Evolutionary conservation across 2,797 vertebrate genomes (phyloP), one percentile per base, ranked within the genome.

Genomic region (Sebastolobus altivelis): DNA sequence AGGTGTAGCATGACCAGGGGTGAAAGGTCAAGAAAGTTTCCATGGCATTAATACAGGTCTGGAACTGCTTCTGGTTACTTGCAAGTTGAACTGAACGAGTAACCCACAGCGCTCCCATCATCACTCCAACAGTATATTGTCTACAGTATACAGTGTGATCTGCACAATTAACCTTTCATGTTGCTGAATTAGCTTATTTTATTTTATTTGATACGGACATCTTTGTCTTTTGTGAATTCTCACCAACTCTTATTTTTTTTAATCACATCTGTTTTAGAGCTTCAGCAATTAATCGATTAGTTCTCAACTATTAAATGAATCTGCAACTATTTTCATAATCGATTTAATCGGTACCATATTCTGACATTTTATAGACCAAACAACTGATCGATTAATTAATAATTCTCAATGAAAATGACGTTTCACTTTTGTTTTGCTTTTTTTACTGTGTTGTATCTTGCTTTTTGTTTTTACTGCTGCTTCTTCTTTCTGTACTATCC

Each of bases 1-100:
- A 94, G 92, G 90, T 94, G 93, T 81, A 89, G 81, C 79, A 77
- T 37, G 29, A 78, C 76, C 65, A 67, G 46, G 60, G 87, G 81
- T 82, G 29, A 88, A 85, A 87, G 83, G 89, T 87, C 88, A 82
- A 56, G 37, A 60, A 70, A 20, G 82, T 87, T 88, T 70, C 80
- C 75, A 79, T 84, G 81, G 79, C 40, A 74, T 71, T 77, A 74
- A 74, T 77, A 49, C 79, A 87, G 27, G 82, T 81, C 70, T 72
- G 61, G 80, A 89, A 71, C 65, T 60, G 78, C 79, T 71, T 75
- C 55, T 86, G 54, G 52, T 71, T 61, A 77, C 55, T 40, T 16
- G 22, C 25, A 43, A 46, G n/a, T 66, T 72, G 43, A 22, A 71
- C 11, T 76, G 56, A 83, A 56, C 0, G 2, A 75, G 13, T 29